A percentile compares a stretch with the other conserved stretches of the same genome.
These are phyloP conservation scores for Pogonomyrmex barbatus DNA, from an alignment of 1,140 invertebrate species.

Conservation along the genomic window DNA sequence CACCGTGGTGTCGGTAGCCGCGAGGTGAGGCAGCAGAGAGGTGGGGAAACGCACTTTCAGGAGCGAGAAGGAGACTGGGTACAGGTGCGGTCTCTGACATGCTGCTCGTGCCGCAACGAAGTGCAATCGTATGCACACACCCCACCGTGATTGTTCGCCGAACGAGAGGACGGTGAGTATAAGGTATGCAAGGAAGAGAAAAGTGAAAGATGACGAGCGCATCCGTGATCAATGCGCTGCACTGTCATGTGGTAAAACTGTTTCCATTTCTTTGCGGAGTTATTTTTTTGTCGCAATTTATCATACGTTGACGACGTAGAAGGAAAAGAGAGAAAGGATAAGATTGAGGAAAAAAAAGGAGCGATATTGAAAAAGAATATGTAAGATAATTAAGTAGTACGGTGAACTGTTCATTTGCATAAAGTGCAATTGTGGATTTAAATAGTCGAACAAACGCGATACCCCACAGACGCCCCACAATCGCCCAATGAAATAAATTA, in stretches of 20 bases:
- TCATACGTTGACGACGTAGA: background rate
- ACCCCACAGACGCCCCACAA: slow-evolving; percentile 1
- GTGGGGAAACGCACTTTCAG: slow-evolving; percentile 66
- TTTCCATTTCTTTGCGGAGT: background rate
- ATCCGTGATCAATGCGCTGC: slow-evolving; percentile 13
- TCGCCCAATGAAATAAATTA: slow-evolving; percentile 51
- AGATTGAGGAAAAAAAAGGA: background rate
- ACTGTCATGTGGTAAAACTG: background rate
- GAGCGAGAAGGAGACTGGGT: slow-evolving; percentile 64
- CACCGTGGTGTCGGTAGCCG: slow-evolving; percentile 59
- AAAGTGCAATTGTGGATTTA: background rate
- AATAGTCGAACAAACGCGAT: slow-evolving; percentile 29
- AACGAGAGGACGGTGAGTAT: slow-evolving; percentile 46
- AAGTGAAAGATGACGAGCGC: slow-evolving; percentile 50
- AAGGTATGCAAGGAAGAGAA: slow-evolving; percentile 52
- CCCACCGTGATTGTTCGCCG: slow-evolving; percentile 76
- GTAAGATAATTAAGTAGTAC: background rate
- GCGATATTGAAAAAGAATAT: background rate
- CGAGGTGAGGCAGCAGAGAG: slow-evolving; percentile 36
- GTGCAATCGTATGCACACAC: slow-evolving; percentile 72
- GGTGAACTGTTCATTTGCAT: background rate
- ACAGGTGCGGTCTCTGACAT: slow-evolving; percentile 72
- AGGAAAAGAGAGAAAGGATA: slow-evolving; percentile 43
- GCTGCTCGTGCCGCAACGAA: slow-evolving; percentile 72
- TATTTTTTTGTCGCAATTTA: background rate